Evolutionary conservation across 2,888 invertebrate species (phyloP), one percentile per base, ranked within the genome.

Genomic region (Amphipoea oculea): DNA sequence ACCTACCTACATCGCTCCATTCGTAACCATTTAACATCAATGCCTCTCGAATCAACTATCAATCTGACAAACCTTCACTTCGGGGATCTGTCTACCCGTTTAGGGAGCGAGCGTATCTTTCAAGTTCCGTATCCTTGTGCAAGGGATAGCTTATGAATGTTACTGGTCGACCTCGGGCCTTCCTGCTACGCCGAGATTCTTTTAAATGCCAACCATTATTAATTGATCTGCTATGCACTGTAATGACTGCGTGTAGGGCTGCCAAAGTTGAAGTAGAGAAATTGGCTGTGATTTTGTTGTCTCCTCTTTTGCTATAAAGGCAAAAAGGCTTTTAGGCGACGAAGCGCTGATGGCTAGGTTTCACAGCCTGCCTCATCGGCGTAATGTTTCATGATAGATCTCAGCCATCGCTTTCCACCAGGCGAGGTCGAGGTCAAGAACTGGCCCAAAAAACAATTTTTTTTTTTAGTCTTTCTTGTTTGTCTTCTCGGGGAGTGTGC

Each of bases 171-270:
- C 94, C 94, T 94, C 91, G 91, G 81, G 74, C 79, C 92, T 94
- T 93, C 93, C 93, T 92, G 90, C 86, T 83, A 63, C 36, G 60
- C 51, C 75, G 87, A 89, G 92, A 91, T 92, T 92, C 90, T 89
- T 91, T 90, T 90, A 92, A 94, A 94, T 93, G 94, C 91, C 93
- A 94, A 87, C 80, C 73, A 62, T 87, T 87, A 90, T 85, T 83
- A 85, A 86, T 83, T 86, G 83, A 83, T 78, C 67, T 66, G 72
- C 67, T 23, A 70, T 36, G 72, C 48, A 23, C n/a, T 11, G 65
- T 83, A 77, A 77, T 79, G 42, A 77, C 66, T 62, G 45, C 12
- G 2, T 45, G 4, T 51, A 85, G 86, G 85, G 86, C 4, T 85
- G 79, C 1, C 36, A 23, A 36, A 14, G 6, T 14, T 65, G 17